phyloP scores from a whole-genome alignment of 2,113 vertebrate genomes.

The Trochalopteron elliotii region DNA sequence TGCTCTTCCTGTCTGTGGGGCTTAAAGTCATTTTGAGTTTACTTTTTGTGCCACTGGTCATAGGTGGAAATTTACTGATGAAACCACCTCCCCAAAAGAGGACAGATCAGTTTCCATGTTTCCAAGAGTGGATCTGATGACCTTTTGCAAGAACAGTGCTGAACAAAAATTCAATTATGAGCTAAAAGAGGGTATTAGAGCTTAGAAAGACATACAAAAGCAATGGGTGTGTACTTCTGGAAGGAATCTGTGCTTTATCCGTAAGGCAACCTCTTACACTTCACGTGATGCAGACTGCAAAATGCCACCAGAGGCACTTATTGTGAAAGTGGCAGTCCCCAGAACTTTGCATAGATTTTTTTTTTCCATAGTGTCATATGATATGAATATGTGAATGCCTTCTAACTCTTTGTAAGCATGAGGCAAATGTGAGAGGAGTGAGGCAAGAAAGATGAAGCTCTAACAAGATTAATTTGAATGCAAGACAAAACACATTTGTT shows the following conservation, averaged over 20 bases:
- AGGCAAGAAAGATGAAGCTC: background rate
- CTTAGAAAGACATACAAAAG: background rate
- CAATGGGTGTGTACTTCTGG: constrained; percentile 6
- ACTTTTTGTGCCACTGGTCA: background rate
- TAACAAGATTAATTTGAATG: constrained; percentile 32
- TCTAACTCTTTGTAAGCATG: background rate
- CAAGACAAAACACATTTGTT: constrained; percentile 48
- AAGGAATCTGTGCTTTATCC: background rate
- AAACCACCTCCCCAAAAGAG: background rate
- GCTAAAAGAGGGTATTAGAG: constrained; percentile 7
- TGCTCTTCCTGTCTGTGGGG: background rate
- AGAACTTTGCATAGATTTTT: background rate
- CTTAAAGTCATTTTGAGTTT: background rate
- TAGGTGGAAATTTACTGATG: background rate
- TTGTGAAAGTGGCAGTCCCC: background rate
- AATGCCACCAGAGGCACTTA: background rate
- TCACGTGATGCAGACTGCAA: background rate
- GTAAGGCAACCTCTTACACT: background rate
- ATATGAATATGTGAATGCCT: background rate
- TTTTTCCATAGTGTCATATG: background rate
- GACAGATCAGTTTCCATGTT: background rate
- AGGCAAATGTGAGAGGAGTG: background rate
- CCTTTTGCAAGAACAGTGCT: constrained; percentile 19
- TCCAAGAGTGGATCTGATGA: background rate
- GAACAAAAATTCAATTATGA: constrained; percentile 5